A percentile compares a stretch with the other conserved stretches of the same genome.
These are phyloP conservation scores for Spheniscus humboldti DNA, from an alignment of 2,797 vertebrate species.

Conservation along the genomic window DNA sequence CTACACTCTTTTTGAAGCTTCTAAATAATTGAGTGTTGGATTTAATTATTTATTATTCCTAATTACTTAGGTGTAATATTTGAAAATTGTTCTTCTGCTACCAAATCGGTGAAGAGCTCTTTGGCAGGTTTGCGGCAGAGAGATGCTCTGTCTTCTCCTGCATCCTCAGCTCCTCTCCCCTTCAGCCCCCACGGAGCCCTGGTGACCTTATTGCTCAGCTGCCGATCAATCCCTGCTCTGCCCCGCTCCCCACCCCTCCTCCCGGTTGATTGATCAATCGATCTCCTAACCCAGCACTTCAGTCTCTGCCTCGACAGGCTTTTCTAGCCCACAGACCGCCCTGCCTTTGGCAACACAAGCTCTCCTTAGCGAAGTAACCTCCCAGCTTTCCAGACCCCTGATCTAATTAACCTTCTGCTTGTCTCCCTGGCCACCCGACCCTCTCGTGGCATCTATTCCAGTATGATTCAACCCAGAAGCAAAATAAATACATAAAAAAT, in stretches of 20 bases:
- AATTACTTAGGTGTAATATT: neutral
- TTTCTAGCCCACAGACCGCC: neutral
- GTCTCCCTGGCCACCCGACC: neutral
- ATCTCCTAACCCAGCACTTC: neutral
- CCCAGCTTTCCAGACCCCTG: neutral
- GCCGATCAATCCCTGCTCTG: fast-evolving
- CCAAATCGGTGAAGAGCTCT: neutral
- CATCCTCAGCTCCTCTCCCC: neutral
- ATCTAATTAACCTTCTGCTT: neutral
- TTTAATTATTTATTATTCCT: neutral
- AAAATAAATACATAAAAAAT: neutral
- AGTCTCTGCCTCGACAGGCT: neutral
- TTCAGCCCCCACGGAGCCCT: fast-evolving
- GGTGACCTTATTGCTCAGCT: neutral
- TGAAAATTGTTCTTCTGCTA: fast-evolving
- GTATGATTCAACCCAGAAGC: neutral
- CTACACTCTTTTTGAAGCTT: neutral
- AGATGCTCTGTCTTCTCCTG: neutral
- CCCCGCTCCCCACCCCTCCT: too few species aligned
- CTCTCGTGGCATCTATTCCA: fast-evolving
- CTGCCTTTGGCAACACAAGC: neutral
- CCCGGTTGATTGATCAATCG: fast-evolving
- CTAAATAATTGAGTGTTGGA: neutral
- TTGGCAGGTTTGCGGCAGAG: fast-evolving
- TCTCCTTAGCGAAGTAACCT: neutral